Conservation (phyloP, 2,797 vertebrate species). For the Naso thynnoides region DNA sequence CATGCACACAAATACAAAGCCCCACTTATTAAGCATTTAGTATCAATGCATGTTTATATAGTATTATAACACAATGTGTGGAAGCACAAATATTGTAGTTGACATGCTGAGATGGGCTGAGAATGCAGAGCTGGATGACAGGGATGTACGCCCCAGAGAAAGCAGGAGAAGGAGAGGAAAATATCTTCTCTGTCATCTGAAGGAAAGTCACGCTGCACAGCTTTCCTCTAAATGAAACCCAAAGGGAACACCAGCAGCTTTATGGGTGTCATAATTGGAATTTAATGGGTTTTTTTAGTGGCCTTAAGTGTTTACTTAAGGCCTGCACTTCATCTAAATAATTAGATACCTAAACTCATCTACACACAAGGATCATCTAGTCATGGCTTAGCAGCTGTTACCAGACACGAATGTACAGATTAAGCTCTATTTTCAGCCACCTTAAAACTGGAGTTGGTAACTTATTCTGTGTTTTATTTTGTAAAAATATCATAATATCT, state of each 20-base stretch:
- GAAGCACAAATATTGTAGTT: not conserved
- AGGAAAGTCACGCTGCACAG: not conserved
- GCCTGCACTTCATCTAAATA: not conserved
- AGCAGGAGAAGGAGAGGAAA: constrained; percentile 7
- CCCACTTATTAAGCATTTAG: not conserved
- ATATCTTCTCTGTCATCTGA: constrained; percentile 11
- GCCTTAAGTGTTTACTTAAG: too few relatives aligned
- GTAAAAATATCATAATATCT: too few relatives aligned
- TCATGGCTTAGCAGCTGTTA: not conserved
- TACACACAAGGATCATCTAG: not conserved
- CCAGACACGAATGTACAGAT: not conserved
- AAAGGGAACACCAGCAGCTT: not conserved
- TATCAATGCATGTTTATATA: not conserved
- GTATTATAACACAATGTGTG: not conserved
- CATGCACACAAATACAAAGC: not conserved
- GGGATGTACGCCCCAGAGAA: constrained; percentile 17
- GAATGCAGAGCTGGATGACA: constrained; percentile 1
- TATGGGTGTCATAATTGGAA: not conserved
- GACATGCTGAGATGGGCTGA: not conserved
- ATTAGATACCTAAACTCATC: not conserved
- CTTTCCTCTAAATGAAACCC: not conserved
- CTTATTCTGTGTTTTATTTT: too few relatives aligned
- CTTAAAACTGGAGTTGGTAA: too few relatives aligned
- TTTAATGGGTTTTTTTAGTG: too few relatives aligned
- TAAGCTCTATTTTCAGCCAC: not conserved